phyloP scores from a whole-genome alignment of 1,140 invertebrate genomes.

The Steinernema feltiae region DNA sequence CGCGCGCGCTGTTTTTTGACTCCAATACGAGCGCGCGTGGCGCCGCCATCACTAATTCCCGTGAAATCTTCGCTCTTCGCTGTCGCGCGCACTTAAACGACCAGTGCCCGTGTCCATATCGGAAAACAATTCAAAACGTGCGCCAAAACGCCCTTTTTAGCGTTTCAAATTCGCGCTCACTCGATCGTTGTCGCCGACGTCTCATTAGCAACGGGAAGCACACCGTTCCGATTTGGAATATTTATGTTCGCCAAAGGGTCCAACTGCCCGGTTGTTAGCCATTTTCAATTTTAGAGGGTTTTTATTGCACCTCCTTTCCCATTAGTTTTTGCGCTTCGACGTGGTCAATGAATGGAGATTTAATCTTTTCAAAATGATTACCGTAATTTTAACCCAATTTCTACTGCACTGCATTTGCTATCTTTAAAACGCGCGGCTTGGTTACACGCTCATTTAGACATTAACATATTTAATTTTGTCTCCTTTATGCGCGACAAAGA shows the following conservation, averaged over 20 bases:
- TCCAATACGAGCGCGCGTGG: not conserved
- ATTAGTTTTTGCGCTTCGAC: not conserved
- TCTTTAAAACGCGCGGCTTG: not conserved
- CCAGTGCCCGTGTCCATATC: slow-evolving; percentile 7
- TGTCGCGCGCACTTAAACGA: slow-evolving; percentile 8
- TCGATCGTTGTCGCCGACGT: not conserved
- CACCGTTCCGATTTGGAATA: slow-evolving; percentile 13
- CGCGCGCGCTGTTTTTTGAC: not conserved
- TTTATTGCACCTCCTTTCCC: not conserved
- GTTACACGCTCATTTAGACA: not conserved
- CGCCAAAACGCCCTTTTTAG: not conserved
- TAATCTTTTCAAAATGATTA: no score
- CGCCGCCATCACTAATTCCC: not conserved
- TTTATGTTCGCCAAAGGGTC: not conserved
- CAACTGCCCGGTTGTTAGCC: not conserved
- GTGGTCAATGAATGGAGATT: no score
- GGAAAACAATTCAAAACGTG: slow-evolving; percentile 15
- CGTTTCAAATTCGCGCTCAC: slow-evolving; percentile 11
- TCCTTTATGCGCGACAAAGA: no score
- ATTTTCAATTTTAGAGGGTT: not conserved
- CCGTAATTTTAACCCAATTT: no score
- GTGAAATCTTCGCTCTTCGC: slow-evolving; percentile 5
- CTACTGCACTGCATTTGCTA: not conserved
- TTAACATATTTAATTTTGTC: not conserved
- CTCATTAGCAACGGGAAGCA: slow-evolving; percentile 15